Percentiles rank a stretch among this genome's conserved stretches.
These are phyloP conservation scores for Pedionomus torquatus DNA, from an alignment of 2,113 vertebrate genomes.

Conservation along the genomic window DNA sequence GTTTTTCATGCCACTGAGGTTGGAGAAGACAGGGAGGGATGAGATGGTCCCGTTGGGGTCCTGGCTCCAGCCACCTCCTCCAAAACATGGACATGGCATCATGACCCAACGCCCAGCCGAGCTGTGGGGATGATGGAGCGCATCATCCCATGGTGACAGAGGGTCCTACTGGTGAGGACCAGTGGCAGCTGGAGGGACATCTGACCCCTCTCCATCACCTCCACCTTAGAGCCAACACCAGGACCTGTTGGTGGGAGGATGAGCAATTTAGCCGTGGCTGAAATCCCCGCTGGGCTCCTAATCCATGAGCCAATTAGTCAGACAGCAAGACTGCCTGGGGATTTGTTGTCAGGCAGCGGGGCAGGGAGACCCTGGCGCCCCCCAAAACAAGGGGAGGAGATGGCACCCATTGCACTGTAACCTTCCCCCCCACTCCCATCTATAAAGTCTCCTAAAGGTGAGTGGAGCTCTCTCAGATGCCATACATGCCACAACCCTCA, in stretches of 20 bases:
- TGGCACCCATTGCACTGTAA: background rate
- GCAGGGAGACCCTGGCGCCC: background rate
- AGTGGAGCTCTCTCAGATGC: background rate
- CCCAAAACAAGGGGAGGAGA: background rate
- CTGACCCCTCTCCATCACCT: background rate
- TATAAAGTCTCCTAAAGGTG: background rate
- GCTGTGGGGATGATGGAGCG: background rate
- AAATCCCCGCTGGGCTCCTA: background rate
- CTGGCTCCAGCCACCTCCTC: background rate
- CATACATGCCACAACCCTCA: background rate
- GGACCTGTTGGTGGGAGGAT: background rate
- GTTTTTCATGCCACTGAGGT: background rate
- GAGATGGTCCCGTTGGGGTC: background rate
- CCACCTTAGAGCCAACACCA: rapidly evolving
- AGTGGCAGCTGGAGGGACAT: background rate
- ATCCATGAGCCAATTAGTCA: background rate
- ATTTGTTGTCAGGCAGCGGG: rapidly evolving
- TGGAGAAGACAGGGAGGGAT: background rate
- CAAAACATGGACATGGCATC: rapidly evolving
- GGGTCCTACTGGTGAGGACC: background rate
- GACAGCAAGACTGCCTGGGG: background rate
- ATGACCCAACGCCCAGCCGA: background rate
- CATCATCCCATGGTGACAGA: rapidly evolving
- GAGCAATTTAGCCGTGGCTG: background rate
- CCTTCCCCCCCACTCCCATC: background rate